Base-by-base conservation (phyloP, 2,888 invertebrate genomes). In the Bembecia ichneumoniformis region DNA sequence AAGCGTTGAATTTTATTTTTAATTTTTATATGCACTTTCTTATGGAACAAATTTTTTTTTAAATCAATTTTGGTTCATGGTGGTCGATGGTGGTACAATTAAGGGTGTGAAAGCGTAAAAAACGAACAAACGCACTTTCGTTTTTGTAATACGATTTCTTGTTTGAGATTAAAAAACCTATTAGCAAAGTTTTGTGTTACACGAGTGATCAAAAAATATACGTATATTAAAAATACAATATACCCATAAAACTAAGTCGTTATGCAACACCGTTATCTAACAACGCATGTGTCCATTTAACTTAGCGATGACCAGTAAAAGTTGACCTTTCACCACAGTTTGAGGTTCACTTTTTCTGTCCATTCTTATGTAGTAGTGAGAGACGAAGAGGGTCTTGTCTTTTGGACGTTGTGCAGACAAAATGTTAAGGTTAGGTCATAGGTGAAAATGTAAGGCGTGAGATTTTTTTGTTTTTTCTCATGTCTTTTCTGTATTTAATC, bases 381-480 rank as follows among this genome's bases (percentile, higher is more conserved):
- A 48, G 47, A 49, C 48, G 44, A 35, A 10, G 54, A 58, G 75
- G 1, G 2, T 52, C 5, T 73, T 76, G 79, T 44, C 50, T 53
- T 50, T 48, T 40, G 9, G 52, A 59, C 60, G 71, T 72, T 75
- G 71, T 68, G 69, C 71, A 70, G 79, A 82, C 81, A 74, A 75
- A 76, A 74, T 58, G 58, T 69, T 68, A 66, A 71, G 72, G 74
- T 69, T 67, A 69, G 73, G 80, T 80, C 77, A 68, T 62, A 77
- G 80, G 78, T 82, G 69, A 71, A 67, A 69, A 74, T 73, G 58
- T 72, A 64, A 66, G 64, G 62, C 78, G 82, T 84, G 84, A 73
- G 83, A 84, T 80, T 59, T 63, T 28, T 68, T 61, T 61, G 59
- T 59, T 59, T 52, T 16, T 44, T 44, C 44, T 44, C 44, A 44